A percentile compares a stretch with the other conserved stretches of the same genome.
Conservation (phyloP, 2,113 vertebrate species). For the Spheniscus mendiculus region DNA sequence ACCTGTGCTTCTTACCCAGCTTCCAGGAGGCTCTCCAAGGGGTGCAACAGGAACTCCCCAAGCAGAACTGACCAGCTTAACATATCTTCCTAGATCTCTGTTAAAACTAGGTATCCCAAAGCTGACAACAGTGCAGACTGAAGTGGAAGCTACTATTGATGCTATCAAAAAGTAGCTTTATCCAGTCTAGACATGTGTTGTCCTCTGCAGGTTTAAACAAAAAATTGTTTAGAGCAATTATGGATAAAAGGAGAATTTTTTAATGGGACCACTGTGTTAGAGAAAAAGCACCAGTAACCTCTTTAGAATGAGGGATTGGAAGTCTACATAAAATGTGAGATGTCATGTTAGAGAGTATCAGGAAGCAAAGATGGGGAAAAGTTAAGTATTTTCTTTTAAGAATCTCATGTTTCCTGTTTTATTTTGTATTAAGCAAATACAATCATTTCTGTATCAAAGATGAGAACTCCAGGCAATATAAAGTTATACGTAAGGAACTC, state of each 20-base stretch:
- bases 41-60: not conserved
- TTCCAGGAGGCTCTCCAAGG: not conserved
- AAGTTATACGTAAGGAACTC: not conserved
- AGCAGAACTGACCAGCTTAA: not conserved
- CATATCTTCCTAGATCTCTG: not conserved
- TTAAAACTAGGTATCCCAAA: not conserved
- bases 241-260: not conserved
- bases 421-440: not conserved
- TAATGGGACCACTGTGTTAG: not conserved
- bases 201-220: not conserved
- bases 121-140: not conserved
- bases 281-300: not conserved
- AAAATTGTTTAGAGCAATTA: not conserved
- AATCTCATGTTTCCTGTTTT: not conserved
- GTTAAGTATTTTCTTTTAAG: not conserved
- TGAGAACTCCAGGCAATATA: not conserved
- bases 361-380: not conserved
- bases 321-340: not conserved
- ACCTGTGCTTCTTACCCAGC: not conserved
- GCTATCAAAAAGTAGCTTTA: not conserved
- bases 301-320: not conserved
- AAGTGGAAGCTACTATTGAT: not conserved
- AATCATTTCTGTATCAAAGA: not conserved
- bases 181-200: not conserved
- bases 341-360: not conserved